phyloP scores from a whole-genome alignment of 2,797 vertebrate species.

The Aselliscus stoliczkanus region DNA sequence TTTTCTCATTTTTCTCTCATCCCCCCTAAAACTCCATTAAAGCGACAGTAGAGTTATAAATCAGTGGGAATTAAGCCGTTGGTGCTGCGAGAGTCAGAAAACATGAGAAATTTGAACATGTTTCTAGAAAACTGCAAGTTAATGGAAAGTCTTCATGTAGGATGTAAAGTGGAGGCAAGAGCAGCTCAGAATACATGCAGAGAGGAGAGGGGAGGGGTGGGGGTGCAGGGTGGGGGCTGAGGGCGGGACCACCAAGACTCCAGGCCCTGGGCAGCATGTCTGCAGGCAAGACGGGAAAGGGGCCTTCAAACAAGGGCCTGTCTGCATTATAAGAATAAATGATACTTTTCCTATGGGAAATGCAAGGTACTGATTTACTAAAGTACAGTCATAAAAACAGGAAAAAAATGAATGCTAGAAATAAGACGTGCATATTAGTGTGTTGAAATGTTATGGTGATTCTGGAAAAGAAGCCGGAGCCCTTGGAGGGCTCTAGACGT shows the following conservation, averaged over 20 bases:
- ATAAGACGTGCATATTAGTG: background rate
- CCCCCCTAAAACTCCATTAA: background rate
- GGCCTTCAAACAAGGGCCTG: background rate
- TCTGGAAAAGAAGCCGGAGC: background rate
- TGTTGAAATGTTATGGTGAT: background rate
- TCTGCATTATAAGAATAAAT: background rate
- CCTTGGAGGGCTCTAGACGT: background rate
- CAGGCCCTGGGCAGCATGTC: fast-evolving
- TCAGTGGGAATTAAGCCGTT: background rate
- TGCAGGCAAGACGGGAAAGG: background rate
- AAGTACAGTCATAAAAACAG: background rate
- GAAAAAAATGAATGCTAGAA: background rate
- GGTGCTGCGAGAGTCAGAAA: background rate
- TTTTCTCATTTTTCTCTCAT: background rate
- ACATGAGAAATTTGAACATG: background rate
- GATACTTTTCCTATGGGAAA: background rate
- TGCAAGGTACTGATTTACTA: background rate
- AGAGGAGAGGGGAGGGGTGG: background rate
- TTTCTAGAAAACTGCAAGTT: background rate
- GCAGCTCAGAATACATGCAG: background rate
- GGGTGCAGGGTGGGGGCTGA: fast-evolving
- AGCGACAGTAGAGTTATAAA: background rate
- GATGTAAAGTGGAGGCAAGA: background rate
- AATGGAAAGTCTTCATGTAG: background rate
- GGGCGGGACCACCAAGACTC: background rate